Evolutionary conservation across 2,797 vertebrate species (phyloP).

Genomic region (Alca torda): DNA sequence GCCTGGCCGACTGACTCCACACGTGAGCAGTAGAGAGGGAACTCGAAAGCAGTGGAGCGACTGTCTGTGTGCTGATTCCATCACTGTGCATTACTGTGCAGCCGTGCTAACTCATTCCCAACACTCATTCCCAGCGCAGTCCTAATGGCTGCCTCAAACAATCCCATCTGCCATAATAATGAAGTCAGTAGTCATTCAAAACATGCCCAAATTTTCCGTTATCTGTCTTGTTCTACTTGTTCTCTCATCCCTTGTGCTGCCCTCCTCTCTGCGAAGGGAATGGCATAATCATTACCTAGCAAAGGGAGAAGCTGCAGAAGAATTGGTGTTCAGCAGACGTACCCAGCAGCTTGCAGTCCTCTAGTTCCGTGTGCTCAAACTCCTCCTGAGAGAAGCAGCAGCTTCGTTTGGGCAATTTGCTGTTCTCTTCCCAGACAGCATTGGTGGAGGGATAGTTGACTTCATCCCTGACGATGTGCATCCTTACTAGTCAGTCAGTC

Average conservation of each 20-base stretch:
- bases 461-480: background rate
- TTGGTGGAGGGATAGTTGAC: background rate
- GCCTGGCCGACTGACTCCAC: background rate
- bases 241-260: conserved; percentile 20
- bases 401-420: background rate
- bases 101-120: background rate
- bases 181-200: conserved; percentile 37
- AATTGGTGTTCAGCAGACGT: background rate
- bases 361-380: background rate
- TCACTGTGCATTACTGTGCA: conserved; percentile 59
- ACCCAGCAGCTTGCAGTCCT: background rate
- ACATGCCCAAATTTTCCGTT: conserved; percentile 7
- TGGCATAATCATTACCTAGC: conserved; percentile 22
- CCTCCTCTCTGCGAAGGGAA: conserved; percentile 22
- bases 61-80: conserved; percentile 53
- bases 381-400: background rate
- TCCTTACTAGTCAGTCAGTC: background rate
- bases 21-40: background rate
- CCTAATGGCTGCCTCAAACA: conserved; percentile 8
- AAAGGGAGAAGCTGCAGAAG: conserved; percentile 28
- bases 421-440: background rate
- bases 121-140: background rate
- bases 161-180: conserved; percentile 21
- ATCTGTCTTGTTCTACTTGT: conserved; percentile 21
- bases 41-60: background rate